These are phyloP conservation scores for Proteles cristata DNA, from an alignment of 2,113 vertebrate species.

Conservation along the genomic window DNA sequence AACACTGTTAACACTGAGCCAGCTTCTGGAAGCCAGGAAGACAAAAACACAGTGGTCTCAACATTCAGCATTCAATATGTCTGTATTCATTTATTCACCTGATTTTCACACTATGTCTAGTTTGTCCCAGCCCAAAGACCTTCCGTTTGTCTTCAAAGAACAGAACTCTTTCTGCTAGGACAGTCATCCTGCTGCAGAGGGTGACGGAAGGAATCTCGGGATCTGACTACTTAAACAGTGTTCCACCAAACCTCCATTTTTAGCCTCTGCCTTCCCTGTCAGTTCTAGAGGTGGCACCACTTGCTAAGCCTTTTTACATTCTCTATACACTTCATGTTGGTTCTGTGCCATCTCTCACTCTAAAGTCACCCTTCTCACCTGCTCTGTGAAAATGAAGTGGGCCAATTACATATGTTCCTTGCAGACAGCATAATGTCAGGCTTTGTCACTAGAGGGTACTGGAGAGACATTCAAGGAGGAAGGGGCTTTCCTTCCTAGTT, in stretches of 20 bases:
- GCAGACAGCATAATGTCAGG: neutral
- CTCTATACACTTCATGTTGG: neutral
- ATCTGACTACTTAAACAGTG: neutral
- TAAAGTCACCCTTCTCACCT: neutral
- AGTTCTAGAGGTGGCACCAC: neutral
- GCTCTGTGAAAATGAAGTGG: neutral
- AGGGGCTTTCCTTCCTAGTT: neutral
- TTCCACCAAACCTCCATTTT: neutral
- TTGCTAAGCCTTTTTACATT: neutral
- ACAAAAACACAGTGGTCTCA: neutral
- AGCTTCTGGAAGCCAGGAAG: neutral
- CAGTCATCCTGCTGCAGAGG: neutral
- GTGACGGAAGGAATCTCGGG: neutral
- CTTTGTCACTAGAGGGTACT: neutral
- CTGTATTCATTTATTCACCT: neutral
- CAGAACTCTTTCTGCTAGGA: neutral
- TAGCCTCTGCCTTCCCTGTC: neutral
- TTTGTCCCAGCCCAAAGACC: neutral
- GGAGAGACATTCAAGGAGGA: neutral
- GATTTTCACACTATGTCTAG: neutral
- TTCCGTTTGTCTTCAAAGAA: neutral
- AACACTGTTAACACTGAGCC: neutral
- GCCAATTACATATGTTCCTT: neutral
- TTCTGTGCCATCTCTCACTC: neutral
- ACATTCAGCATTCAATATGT: neutral